Base-by-base conservation (phyloP, 1,140 invertebrate genomes). In the Trachymyrmex cornetzi region DNA sequence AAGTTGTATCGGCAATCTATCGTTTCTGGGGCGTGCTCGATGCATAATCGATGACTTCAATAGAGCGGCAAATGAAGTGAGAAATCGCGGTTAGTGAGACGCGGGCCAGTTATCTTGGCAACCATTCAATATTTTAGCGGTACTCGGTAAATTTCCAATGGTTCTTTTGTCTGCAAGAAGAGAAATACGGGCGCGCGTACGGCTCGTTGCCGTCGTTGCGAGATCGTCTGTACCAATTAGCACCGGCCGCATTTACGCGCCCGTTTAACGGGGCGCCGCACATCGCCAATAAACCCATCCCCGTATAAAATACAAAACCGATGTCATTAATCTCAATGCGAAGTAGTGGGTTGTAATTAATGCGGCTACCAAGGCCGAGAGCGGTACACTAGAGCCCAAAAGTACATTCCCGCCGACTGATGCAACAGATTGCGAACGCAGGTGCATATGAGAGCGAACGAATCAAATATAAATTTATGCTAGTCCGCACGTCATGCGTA, bases 281-380 rank as follows among this genome's bases (percentile, higher is more conserved):
- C 72, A 44, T 55, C 77, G 75, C 84, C 89, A 85, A 87, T 90
- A 91, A 87, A 88, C 75, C 82, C 89, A 90, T 90, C 87, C 87
- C 88, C 79, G 22, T 79, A 85, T 88, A 90, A 90, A 91, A 88
- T 79, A 88, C 89, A 75, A 81, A 79, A 84, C 81, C 87, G 61
- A 90, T 91, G 90, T 88, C 84, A 91, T 91, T 91, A 91, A 91
- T 91, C 89, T 91, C 89, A 91, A 91, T 91, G 87, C 48, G 53
- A 88, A 87, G 80, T 84, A 75, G 87, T 66, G 89, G 61, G 22
- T 44, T 50, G 87, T 90, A 91, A 91, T 91, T 91, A 91, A 91
- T 79, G 84, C 50, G 87, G 63, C 88, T 80, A 79, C 85, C 88
- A 87, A 90, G 88, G 69, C 75, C 88, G 75, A 79, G 72, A 48